phyloP scores from a whole-genome alignment of 2,113 vertebrate species.

The Drymodes brunneopygia region DNA sequence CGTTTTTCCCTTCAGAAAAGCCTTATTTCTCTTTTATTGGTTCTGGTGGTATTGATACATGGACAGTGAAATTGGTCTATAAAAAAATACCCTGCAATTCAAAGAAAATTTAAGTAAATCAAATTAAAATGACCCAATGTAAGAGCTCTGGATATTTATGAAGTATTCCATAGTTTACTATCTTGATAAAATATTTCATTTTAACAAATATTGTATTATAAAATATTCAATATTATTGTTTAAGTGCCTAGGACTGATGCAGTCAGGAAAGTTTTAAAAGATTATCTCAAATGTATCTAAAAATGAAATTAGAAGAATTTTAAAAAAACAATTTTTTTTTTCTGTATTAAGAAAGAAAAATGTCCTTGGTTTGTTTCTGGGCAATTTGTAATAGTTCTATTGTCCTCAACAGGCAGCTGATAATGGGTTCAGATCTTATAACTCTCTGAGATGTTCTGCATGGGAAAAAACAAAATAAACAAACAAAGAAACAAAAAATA shows the following conservation, averaged over 20 bases:
- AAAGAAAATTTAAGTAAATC: neutral
- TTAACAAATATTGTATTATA: neutral
- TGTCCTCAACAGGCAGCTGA: neutral
- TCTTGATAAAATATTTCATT: neutral
- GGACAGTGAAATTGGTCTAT: neutral
- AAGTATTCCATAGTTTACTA: neutral
- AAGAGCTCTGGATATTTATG: neutral
- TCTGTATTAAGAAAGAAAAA: neutral
- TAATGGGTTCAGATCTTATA: neutral
- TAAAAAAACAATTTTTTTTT: neutral
- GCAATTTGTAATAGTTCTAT: neutral
- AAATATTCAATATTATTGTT: neutral
- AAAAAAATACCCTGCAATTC: neutral
- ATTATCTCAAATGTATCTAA: neutral
- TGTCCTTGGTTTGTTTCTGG: neutral
- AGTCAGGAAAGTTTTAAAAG: neutral
- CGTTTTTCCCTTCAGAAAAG: neutral
- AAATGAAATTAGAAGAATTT: neutral
- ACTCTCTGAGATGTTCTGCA: neutral
- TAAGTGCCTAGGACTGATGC: neutral
- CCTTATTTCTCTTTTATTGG: neutral
- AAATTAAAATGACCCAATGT: neutral
- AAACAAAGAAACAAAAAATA: neutral
- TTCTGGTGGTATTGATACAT: neutral
- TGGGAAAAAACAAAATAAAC: neutral